These are phyloP conservation scores for Chymomyza fuscimana DNA, from an alignment of 2,888 invertebrate species.

Conservation along the genomic window DNA sequence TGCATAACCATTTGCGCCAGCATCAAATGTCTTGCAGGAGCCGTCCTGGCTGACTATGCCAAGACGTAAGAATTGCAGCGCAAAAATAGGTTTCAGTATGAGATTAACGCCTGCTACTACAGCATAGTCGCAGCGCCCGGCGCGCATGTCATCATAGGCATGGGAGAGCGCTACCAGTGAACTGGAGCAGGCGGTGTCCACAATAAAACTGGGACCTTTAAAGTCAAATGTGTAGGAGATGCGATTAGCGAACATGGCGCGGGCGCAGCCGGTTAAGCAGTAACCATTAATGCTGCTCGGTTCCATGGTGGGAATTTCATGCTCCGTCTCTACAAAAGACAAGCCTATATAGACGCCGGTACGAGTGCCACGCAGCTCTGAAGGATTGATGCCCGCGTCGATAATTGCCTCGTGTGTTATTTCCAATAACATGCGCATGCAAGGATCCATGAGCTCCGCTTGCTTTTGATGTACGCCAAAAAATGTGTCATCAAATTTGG, in stretches of 20 bases:
- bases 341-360: constrained; percentile 98
- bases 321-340: constrained; percentile 93
- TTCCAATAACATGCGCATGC: constrained; percentile 93
- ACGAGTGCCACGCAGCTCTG: constrained; percentile 89
- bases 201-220: constrained; percentile 96
- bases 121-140: constrained; percentile 95
- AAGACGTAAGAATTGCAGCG: constrained; percentile 95
- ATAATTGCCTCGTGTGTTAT: constrained; percentile 93
- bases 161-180: constrained; percentile 94
- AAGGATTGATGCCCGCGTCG: constrained; percentile 93
- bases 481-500: constrained; percentile 91
- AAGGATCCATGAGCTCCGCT: constrained; percentile 95
- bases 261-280: constrained; percentile 94
- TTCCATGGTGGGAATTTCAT: constrained; percentile 88
- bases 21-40: constrained; percentile 95
- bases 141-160: constrained; percentile 88
- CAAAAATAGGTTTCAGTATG: constrained; percentile 92
- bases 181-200: constrained; percentile 99
- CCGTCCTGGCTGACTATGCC: constrained; percentile 94
- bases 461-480: constrained; percentile 96
- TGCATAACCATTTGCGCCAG: constrained; percentile 93
- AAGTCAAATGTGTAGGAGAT: constrained; percentile 98
- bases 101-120: constrained; percentile 95
- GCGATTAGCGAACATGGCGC: constrained; percentile 98
- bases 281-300: constrained; percentile 94